Base-by-base conservation (phyloP, 2,888 invertebrate genomes). In the Odiellus spinosus region DNA sequence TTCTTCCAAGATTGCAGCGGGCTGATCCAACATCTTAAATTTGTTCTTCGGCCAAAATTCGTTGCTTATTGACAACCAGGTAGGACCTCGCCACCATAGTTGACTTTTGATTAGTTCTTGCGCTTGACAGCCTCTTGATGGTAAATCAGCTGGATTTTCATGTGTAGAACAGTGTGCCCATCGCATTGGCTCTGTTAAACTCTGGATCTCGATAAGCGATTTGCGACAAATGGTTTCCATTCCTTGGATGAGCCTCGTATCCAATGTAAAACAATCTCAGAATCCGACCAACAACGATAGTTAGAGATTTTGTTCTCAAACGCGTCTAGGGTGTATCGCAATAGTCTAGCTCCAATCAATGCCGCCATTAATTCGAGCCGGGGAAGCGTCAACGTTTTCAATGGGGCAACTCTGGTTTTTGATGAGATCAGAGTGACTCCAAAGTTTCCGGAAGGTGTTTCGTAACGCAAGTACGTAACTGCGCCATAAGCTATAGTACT, bases 71-170 rank as follows among this genome's bases (percentile, higher is more conserved):
- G 10, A 11, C 11, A 56, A 45, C 52, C 57, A 59, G 14, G 21
- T 1, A 1, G 59, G 59, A 4, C 59, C 61, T 4, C 49, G 34
- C 55, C 54, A 57, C 59, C 59, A 61, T 1, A 52, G 12, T 2
- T 33, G 4, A 11, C 45, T 33, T 2, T 40, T 15, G 5, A 40
- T 12, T 5, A 56, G 42, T n/a, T 53, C 46, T 1, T 38, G 17
- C 2, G 50, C 42, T 6, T 44, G 12, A n/a, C 55, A 3, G 12
- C 59, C 60, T 40, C 59, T 20, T 8, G 57, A 57, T 3, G 55
- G 51, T 6, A 53, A 46, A 48, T 61, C 61, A 5, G 60, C 61
- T 3, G 61, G 60, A 48, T 61, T 62, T 1, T 54, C 49, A 14
- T 51, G 38, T 0, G 57, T 48, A 4, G 40, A 20, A 14, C 59